A percentile compares a stretch with the other conserved stretches of the same genome.
These are phyloP conservation scores for Condylostylus longicornis DNA, from an alignment of 1,140 invertebrate genomes.

Conservation along the genomic window DNA sequence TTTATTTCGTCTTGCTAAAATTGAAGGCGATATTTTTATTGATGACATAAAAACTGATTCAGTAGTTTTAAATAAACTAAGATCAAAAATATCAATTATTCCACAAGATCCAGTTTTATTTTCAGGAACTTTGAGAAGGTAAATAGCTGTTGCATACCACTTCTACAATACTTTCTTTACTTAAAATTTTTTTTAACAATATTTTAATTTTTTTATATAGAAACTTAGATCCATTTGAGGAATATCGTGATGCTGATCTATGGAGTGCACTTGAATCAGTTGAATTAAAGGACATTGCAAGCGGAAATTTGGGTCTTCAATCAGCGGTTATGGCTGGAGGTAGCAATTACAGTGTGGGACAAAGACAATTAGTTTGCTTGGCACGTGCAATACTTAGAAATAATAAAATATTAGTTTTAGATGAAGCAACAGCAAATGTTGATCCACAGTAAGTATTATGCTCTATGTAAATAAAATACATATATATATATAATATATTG, in stretches of 20 bases:
- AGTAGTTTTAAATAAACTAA: conserved; percentile 50
- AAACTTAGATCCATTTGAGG: conserved; percentile 71
- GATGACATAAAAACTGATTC: conserved; percentile 48
- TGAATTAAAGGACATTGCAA: no score
- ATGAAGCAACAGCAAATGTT: conserved; percentile 45
- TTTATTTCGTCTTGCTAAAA: conserved; percentile 50
- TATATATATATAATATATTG: no score
- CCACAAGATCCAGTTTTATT: conserved; percentile 76
- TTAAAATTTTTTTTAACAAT: no score
- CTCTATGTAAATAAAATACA: no score
- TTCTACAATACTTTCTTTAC: conserved; percentile 60
- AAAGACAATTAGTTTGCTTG: conserved; percentile 53
- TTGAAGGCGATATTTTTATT: conserved; percentile 40
- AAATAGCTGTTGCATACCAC: conserved; percentile 59
- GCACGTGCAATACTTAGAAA: conserved; percentile 55
- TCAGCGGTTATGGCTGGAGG: no score
- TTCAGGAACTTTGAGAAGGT: conserved; percentile 53
- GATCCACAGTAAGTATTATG: no score
- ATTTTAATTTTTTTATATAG: no score
- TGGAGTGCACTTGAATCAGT: conserved; percentile 41
- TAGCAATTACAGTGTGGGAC: conserved; percentile 54
- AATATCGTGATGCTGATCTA: conserved; percentile 41
- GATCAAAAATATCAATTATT: conserved; percentile 44
- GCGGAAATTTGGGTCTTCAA: no score
- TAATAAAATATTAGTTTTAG: conserved; percentile 48